These are phyloP conservation scores for Tenebrosternarchus preto DNA, from an alignment of 2,113 vertebrate species.

Conservation along the genomic window DNA sequence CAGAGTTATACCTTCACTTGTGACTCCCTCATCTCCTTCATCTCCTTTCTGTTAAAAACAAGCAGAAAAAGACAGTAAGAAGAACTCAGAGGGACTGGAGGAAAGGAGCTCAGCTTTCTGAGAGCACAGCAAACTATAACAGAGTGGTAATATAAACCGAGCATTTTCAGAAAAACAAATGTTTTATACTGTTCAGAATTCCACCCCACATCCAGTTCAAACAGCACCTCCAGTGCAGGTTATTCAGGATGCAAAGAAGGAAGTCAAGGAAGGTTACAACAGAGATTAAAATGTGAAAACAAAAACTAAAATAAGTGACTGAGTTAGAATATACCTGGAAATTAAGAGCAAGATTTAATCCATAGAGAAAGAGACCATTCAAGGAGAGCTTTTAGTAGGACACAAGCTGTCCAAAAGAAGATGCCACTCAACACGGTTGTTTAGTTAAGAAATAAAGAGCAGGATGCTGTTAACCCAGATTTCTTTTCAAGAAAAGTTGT, in stretches of 20 bases:
- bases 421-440: conserved; percentile 1
- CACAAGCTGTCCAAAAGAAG: conserved; percentile 5
- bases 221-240: neutral
- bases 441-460: conserved; percentile 30
- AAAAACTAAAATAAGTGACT: neutral
- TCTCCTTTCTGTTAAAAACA: conserved; percentile 82
- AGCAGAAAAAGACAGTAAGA: neutral
- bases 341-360: neutral
- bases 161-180: neutral
- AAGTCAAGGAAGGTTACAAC: conserved; percentile 17
- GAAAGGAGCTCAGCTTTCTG: neutral
- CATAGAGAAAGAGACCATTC: conserved; percentile 9
- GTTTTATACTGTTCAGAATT: neutral
- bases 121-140: neutral
- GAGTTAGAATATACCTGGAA: conserved; percentile 25
- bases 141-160: neutral
- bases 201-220: neutral
- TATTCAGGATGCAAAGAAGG: neutral
- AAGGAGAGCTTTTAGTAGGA: neutral
- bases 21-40: conserved; percentile 93
- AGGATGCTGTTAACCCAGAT: conserved; percentile 30
- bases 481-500: conserved; percentile 34
- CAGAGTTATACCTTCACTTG: conserved; percentile 89
- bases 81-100: neutral
- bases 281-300: neutral